These are phyloP conservation scores for Lophochroa leadbeateri DNA, from an alignment of 2,113 vertebrate genomes.

Conservation along the genomic window DNA sequence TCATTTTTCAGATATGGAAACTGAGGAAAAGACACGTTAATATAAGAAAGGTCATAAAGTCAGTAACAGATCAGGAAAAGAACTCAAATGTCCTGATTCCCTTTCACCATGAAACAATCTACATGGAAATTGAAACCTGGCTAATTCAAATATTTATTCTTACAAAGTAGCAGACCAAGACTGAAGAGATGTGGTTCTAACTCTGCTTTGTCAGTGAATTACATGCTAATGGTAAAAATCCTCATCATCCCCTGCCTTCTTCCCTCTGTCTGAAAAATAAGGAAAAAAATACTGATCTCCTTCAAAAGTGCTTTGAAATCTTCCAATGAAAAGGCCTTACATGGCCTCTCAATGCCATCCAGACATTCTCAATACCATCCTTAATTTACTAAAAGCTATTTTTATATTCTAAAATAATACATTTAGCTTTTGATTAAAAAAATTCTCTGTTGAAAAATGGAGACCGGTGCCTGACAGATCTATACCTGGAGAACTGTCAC, in stretches of 20 bases:
- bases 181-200: not conserved
- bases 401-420: not conserved
- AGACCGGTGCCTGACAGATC: not conserved
- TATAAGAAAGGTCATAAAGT: not conserved
- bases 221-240: not conserved
- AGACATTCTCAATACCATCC: not conserved
- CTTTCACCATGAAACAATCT: not conserved
- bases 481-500: not conserved
- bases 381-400: not conserved
- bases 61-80: not conserved
- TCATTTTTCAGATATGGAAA: not conserved
- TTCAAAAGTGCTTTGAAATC: not conserved
- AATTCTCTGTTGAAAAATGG: not conserved
- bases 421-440: not conserved
- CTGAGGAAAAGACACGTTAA: not conserved
- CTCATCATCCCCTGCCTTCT: not conserved
- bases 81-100: not conserved
- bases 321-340: not conserved
- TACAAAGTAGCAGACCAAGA: not conserved
- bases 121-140: not conserved
- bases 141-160: slow-evolving; percentile 1
- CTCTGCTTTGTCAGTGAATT: not conserved
- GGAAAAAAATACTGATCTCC: not conserved
- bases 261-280: not conserved
- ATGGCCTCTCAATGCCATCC: not conserved